These are phyloP conservation scores for Phytoseiulus persimilis DNA, from an alignment of 2,888 invertebrate species.

Conservation along the genomic window DNA sequence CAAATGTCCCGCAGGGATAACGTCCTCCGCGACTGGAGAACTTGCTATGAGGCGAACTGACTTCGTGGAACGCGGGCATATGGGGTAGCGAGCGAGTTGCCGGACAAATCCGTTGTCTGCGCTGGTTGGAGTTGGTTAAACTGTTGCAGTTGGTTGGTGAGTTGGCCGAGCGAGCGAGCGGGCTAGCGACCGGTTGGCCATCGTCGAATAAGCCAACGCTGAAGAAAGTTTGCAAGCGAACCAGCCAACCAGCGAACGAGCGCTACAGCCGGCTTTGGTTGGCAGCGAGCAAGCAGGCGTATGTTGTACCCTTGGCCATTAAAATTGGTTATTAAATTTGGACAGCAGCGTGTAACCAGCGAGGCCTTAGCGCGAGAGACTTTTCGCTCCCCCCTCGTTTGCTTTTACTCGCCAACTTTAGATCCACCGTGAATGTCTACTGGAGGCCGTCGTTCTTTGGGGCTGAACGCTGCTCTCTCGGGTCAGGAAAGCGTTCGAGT, in stretches of 20 bases:
- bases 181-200: background rate
- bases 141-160: background rate
- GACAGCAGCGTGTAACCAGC: background rate
- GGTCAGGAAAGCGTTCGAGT: background rate
- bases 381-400: background rate
- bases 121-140: background rate
- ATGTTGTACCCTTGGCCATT: background rate
- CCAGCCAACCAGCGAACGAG: background rate
- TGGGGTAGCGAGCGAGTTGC: background rate
- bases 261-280: background rate
- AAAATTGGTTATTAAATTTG: constrained; percentile 5
- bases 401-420: background rate
- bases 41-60: no score
- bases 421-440: background rate
- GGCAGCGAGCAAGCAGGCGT: background rate
- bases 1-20: no score
- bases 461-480: background rate
- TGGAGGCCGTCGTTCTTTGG: background rate
- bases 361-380: background rate
- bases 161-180: no score
- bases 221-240: background rate
- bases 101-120: background rate
- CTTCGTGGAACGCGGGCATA: no score
- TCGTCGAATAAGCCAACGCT: background rate
- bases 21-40: no score